phyloP scores from a whole-genome alignment of 2,113 vertebrate genomes.

The Anoura caudifer region DNA sequence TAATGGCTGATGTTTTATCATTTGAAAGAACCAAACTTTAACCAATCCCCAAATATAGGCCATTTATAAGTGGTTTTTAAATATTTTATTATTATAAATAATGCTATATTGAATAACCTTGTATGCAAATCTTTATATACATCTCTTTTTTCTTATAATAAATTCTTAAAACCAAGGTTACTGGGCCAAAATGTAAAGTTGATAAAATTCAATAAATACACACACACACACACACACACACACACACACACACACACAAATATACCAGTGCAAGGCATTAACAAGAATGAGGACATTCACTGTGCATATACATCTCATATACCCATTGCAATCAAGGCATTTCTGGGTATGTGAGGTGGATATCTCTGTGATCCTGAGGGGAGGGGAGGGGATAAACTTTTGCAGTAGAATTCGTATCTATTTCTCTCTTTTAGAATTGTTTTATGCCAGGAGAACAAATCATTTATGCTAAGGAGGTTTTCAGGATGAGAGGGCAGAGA shows the following conservation, averaged over 20 bases:
- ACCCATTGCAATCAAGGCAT: neutral
- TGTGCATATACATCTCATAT: neutral
- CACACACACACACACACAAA: too few relatives aligned
- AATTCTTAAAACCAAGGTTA: constrained; percentile 29
- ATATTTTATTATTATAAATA: constrained; percentile 38
- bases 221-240: neutral
- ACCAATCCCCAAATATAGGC: neutral
- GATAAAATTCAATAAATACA: neutral
- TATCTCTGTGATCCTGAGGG: neutral
- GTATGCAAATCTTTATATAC: neutral
- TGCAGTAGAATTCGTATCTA: neutral
- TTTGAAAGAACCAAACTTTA: constrained; percentile 19
- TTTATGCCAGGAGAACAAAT: neutral
- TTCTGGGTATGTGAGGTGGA: neutral
- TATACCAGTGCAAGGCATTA: neutral
- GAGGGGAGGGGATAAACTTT: neutral
- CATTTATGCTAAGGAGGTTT: constrained; percentile 21
- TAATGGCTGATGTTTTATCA: neutral
- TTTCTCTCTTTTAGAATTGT: neutral
- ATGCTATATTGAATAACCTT: neutral
- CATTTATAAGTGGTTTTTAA: constrained; percentile 25
- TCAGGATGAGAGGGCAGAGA: neutral
- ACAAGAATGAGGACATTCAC: neutral
- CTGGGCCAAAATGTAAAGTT: neutral
- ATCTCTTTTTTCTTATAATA: constrained; percentile 1